phyloP scores from a whole-genome alignment of 1,140 invertebrate genomes.

The Drosophila varians region DNA sequence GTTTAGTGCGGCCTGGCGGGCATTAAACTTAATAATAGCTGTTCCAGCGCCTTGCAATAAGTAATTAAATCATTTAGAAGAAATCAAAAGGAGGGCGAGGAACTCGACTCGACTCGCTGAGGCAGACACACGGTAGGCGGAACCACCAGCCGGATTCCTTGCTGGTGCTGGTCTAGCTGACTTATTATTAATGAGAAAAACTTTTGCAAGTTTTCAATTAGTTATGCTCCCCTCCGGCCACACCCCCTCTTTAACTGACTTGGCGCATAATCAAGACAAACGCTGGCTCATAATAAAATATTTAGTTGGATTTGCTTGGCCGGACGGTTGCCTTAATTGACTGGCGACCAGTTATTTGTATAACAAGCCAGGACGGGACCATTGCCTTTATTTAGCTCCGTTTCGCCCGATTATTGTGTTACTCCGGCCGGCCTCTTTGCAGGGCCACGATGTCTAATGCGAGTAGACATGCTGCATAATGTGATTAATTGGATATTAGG shows the following conservation, averaged over 20 bases:
- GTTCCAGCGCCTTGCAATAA: slow-evolving; percentile 47
- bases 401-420: slow-evolving; percentile 15
- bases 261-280: slow-evolving; percentile 67
- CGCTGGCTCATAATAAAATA: slow-evolving; percentile 67
- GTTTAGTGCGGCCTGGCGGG: slow-evolving; percentile 49
- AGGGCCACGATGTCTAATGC: slow-evolving; percentile 16
- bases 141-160: slow-evolving; percentile 3
- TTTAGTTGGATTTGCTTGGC: slow-evolving; percentile 53
- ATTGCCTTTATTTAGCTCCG: slow-evolving; percentile 16
- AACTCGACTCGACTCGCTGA: slow-evolving; percentile 1
- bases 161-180: slow-evolving; percentile 37
- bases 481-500: slow-evolving; percentile 52
- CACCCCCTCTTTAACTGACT: slow-evolving; percentile 12
- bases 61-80: slow-evolving; percentile 72
- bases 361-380: slow-evolving; percentile 31
- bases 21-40: slow-evolving; percentile 67
- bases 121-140: neutral
- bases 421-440: neutral
- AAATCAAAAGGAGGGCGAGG: slow-evolving; percentile 46
- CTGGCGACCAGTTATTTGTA: slow-evolving; percentile 58
- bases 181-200: slow-evolving; percentile 78
- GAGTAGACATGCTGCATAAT: slow-evolving; percentile 52
- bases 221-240: slow-evolving; percentile 47
- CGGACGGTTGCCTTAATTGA: slow-evolving; percentile 55
- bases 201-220: slow-evolving; percentile 77